phyloP scores from a whole-genome alignment of 1,140 invertebrate genomes.

The Solenopsis fugax region DNA sequence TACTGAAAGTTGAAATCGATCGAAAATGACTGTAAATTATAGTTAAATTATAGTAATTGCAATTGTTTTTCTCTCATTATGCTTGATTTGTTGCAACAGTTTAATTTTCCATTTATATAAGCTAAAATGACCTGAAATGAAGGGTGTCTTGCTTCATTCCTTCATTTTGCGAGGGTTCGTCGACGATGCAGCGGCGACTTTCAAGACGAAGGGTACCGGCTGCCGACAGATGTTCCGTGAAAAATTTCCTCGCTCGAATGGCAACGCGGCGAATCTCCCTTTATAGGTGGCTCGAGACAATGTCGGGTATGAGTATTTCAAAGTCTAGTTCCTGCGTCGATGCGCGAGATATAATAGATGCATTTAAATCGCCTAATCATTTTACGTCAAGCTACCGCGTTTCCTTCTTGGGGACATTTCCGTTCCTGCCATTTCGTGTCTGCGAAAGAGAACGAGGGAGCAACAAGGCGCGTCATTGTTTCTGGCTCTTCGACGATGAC shows the following conservation, averaged over 20 bases:
- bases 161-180: slow-evolving; percentile 1
- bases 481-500: slow-evolving; percentile 7
- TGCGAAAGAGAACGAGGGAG: neutral
- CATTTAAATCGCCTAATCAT: slow-evolving; percentile 68
- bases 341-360: slow-evolving; percentile 47
- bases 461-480: slow-evolving; percentile 28
- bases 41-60: no score
- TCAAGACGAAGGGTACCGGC: slow-evolving; percentile 38
- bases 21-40: no score
- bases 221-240: slow-evolving; percentile 66
- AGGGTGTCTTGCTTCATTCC: neutral
- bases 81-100: neutral
- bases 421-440: neutral
- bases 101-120: neutral
- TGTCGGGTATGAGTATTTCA: slow-evolving; percentile 57
- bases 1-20: no score
- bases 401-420: neutral
- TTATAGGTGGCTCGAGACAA: slow-evolving; percentile 43
- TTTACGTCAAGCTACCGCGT: slow-evolving; percentile 53
- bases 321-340: slow-evolving; percentile 40
- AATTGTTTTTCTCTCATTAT: no score
- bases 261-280: slow-evolving; percentile 45
- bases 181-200: neutral
- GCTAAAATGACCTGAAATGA: neutral
- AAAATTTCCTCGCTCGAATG: slow-evolving; percentile 63